Base-by-base conservation (phyloP, 2,113 vertebrate species). In the Collichthys lucidus region DNA sequence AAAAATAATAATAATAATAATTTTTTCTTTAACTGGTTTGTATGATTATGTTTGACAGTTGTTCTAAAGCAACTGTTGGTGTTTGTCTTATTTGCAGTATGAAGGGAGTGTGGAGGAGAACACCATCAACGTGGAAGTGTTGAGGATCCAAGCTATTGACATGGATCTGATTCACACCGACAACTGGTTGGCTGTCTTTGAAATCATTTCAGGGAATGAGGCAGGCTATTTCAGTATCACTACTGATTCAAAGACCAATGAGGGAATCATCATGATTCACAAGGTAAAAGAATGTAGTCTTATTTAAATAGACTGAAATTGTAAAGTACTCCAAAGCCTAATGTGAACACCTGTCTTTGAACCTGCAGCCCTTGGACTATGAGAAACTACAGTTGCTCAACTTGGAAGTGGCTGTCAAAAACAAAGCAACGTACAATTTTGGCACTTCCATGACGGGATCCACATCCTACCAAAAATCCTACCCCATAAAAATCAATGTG, bases 161-260 rank as follows among this genome's bases (percentile, higher is more conserved):
- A 80, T 59, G 24, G 98, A 99, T 89, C 82, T 96, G 79, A 80
- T 95, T 5, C 79, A 96, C 84, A 95, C 97, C 1, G 96, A 97
- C 44, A 99, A 97, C 83, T 99, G 98, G 98, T 70, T 95, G 63
- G 96, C 97, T 4, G 95, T 96, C 17, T 99, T 94, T 40, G 78
- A 92, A 0, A 96, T 99, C 9, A 46, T 92, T 16, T 97, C 97
- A 20, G 98, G 98, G 49, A 98, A 99, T 0, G 97, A 99, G 88
- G 95, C 6, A 0, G 95, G 95, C 9, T 96, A 96, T 92, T 99
- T 99, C 88, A 93, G 0, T 35, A 97, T 99, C 86, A 95, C 93
- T 71, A 98, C 97, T 5, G 96, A 99, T 72, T 1, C 52, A 0
- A 24, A 84, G 26, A 99, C 97, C 67, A 99, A 99, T 66, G 97